Conservation (phyloP, 1,140 invertebrate genomes). For the Drosophila elegans region DNA sequence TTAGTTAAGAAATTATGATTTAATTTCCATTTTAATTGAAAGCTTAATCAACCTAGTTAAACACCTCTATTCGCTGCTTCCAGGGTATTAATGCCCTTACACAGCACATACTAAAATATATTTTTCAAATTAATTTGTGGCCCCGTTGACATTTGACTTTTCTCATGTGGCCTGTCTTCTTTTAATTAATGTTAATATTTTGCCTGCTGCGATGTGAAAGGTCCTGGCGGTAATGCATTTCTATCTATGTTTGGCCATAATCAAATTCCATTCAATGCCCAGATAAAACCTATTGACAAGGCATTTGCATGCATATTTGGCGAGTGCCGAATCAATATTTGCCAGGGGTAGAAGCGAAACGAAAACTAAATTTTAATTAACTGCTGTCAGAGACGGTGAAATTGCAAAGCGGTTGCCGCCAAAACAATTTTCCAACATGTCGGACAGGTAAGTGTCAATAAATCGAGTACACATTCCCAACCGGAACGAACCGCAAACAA, state of each 20-base stretch:
- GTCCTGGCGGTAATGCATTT: constrained; percentile 42
- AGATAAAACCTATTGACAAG: constrained; percentile 52
- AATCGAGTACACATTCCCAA: constrained; percentile 9
- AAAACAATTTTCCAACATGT: constrained; percentile 39
- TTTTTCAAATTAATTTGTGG: constrained; percentile 69
- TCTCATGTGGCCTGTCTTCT: constrained; percentile 55
- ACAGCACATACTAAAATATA: constrained; percentile 31
- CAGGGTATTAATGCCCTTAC: constrained; percentile 41
- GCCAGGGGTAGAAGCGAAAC: constrained; percentile 46
- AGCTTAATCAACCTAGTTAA: constrained; percentile 2
- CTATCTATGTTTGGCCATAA: constrained; percentile 67
- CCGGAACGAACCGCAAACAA: constrained; percentile 8
- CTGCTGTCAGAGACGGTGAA: constrained; percentile 34
- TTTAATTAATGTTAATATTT: constrained; percentile 79
- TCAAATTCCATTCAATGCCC: constrained; percentile 66
- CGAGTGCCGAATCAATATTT: constrained; percentile 28
- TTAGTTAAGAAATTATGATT: neutral
- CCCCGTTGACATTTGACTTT: constrained; percentile 75
- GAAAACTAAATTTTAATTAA: constrained; percentile 79
- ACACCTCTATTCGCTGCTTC: neutral
- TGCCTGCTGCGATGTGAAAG: constrained; percentile 8
- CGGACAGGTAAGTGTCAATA: constrained; percentile 34
- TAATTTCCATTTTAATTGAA: constrained; percentile 2
- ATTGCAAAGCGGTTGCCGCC: constrained; percentile 22
- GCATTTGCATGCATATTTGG: constrained; percentile 25